phyloP scores from a whole-genome alignment of 1,140 invertebrate species.

The Leptinotarsa lineolata region DNA sequence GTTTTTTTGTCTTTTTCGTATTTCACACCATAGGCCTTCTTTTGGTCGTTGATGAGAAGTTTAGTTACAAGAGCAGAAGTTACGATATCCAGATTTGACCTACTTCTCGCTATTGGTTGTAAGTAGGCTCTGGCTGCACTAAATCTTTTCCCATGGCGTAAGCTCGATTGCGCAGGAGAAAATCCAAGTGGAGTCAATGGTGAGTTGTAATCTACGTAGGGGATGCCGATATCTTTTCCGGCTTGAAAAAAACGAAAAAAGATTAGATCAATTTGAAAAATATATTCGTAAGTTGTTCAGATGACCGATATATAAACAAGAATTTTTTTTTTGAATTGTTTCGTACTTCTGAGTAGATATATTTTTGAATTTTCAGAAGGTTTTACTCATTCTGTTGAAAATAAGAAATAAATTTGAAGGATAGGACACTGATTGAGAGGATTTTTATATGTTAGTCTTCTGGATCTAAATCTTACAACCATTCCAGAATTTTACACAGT shows the following conservation, averaged over 20 bases:
- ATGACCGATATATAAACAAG: no score
- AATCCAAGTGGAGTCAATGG: constrained; percentile 68
- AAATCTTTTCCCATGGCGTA: constrained; percentile 59
- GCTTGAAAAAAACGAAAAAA: constrained; percentile 57
- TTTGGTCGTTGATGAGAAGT: constrained; percentile 57
- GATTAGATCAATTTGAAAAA: no score
- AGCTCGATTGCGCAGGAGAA: constrained; percentile 66
- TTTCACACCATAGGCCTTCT: constrained; percentile 63
- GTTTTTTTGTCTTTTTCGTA: constrained; percentile 58
- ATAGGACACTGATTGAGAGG: no score
- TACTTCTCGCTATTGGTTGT: constrained; percentile 33
- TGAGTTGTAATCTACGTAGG: constrained; percentile 49
- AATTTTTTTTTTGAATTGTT: no score
- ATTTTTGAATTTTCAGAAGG: no score
- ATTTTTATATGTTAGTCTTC: no score
- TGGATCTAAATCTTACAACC: no score
- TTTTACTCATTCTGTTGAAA: no score
- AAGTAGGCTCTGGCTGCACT: constrained; percentile 40
- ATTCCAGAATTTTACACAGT: no score
- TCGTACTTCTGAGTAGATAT: no score
- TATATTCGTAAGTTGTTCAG: no score
- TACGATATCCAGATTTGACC: constrained; percentile 66
- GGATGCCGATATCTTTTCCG: constrained; percentile 62
- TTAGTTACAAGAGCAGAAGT: constrained; percentile 62
- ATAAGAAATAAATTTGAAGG: no score